These are phyloP conservation scores for Homarus gammarus DNA, from an alignment of 2,888 invertebrate genomes.

Conservation along the genomic window DNA sequence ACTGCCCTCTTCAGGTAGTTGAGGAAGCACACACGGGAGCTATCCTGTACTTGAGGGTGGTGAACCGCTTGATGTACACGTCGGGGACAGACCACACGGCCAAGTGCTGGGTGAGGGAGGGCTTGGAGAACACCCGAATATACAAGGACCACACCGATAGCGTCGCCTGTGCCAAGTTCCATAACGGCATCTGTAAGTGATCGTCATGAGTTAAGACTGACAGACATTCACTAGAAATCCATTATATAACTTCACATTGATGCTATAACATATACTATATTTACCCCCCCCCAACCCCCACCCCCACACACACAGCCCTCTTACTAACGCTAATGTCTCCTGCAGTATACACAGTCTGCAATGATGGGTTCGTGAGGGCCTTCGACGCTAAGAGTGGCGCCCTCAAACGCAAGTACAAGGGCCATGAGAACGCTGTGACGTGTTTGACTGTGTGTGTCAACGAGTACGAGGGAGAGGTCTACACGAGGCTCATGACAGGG, in stretches of 20 bases:
- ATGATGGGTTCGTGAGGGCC: slow-evolving; percentile 79
- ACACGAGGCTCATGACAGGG: slow-evolving; percentile 51
- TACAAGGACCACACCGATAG: slow-evolving; percentile 79
- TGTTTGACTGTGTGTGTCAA: slow-evolving; percentile 80
- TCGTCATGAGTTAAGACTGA: too few relatives aligned
- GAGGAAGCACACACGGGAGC: slow-evolving; percentile 28
- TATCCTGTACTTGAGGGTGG: slow-evolving; percentile 28
- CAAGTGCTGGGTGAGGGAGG: slow-evolving; percentile 42
- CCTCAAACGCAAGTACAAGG: slow-evolving; percentile 78
- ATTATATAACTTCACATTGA: too few relatives aligned
- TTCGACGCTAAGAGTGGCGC: slow-evolving; percentile 80
- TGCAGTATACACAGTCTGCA: slow-evolving; percentile 80
- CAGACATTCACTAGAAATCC: too few relatives aligned
- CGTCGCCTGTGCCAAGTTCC: slow-evolving; percentile 79
- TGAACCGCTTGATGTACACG: slow-evolving; percentile 30
- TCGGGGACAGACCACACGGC: slow-evolving; percentile 23
- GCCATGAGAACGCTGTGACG: slow-evolving; percentile 81
- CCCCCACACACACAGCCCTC: too few relatives aligned
- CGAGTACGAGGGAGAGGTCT: slow-evolving; percentile 78
- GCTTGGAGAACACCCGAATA: slow-evolving; percentile 78
- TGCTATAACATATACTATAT: too few relatives aligned
- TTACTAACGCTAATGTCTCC: too few relatives aligned
- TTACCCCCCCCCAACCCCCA: too few relatives aligned
- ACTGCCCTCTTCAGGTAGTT: neutral
- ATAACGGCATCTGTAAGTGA: slow-evolving; percentile 78